phyloP scores from a whole-genome alignment of 2,113 vertebrate species.

The Pseudorhombus dupliciocellatus region DNA sequence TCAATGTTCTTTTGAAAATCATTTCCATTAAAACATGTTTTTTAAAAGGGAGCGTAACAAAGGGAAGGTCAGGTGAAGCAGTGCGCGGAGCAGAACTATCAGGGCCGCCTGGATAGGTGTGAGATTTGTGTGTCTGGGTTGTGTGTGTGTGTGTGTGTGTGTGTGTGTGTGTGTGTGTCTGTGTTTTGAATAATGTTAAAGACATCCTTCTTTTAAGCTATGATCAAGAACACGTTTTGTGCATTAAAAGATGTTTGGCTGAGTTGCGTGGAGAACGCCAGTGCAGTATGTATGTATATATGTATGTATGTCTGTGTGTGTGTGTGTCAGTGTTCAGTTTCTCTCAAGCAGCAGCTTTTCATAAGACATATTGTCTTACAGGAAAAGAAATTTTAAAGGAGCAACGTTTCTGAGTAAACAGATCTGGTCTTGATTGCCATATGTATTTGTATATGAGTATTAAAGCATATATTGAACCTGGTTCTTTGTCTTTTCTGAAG shows the following conservation, averaged over 20 bases:
- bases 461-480: constrained; percentile 44
- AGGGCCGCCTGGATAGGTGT: constrained; percentile 69
- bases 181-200: constrained; percentile 71
- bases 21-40: constrained; percentile 86
- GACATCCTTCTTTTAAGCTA: constrained; percentile 64
- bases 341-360: constrained; percentile 43
- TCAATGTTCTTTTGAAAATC: constrained; percentile 87
- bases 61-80: constrained; percentile 85
- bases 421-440: constrained; percentile 6
- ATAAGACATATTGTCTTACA: constrained; percentile 27
- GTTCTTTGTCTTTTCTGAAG: constrained; percentile 29
- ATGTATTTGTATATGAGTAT: constrained; percentile 26
- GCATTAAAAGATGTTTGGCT: constrained; percentile 50
- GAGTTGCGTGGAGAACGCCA: constrained; percentile 31
- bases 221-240: constrained; percentile 58
- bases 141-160: constrained; percentile 35
- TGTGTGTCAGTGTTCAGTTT: neutral
- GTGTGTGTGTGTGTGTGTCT: constrained; percentile 48
- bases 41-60: constrained; percentile 82
- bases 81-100: constrained; percentile 74
- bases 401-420: constrained; percentile 5
- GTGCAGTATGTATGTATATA: constrained; percentile 8
- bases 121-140: constrained; percentile 48
- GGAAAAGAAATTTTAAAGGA: constrained; percentile 16
- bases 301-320: constrained; percentile 13